A percentile compares a stretch with the other conserved stretches of the same genome.
Conservation (phyloP, 64 coral and sea anemone species). For the Pocillopora damicornis region DNA sequence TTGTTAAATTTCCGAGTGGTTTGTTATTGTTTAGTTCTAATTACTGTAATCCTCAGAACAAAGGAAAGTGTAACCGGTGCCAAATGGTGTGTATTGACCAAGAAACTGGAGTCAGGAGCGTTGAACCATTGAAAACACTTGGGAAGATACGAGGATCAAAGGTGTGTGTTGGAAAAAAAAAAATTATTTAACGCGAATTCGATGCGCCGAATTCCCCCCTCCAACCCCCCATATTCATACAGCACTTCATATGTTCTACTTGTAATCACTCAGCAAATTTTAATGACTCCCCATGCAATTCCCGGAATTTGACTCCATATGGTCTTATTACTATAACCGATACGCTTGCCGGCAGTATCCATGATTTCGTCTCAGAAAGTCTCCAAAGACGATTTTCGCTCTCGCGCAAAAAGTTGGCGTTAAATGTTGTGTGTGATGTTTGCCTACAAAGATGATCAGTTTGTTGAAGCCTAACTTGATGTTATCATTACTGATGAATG, state of each 20-base stretch:
- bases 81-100: slow-evolving; percentile 93
- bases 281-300: too few relatives aligned
- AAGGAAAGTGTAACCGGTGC: slow-evolving; percentile 82
- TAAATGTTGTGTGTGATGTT: too few relatives aligned
- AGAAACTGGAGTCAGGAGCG: slow-evolving; percentile 64
- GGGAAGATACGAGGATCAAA: slow-evolving; percentile 41
- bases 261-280: too few relatives aligned
- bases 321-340: too few relatives aligned
- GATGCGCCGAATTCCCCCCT: background rate
- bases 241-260: too few relatives aligned
- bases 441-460: too few relatives aligned
- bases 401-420: too few relatives aligned
- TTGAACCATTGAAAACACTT: slow-evolving; percentile 80
- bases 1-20: background rate
- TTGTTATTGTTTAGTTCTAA: background rate
- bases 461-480: background rate
- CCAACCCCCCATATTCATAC: background rate
- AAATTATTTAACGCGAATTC: background rate
- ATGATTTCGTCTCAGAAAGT: too few relatives aligned
- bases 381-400: too few relatives aligned
- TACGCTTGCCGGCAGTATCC: too few relatives aligned
- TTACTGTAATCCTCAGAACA: slow-evolving; percentile 39
- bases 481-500: background rate
- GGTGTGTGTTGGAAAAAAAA: background rate
- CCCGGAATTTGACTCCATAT: too few relatives aligned